Percentiles rank a stretch among this genome's conserved stretches.
Conservation (phyloP, 2,113 vertebrate genomes). For the Dromiciops gliroides region DNA sequence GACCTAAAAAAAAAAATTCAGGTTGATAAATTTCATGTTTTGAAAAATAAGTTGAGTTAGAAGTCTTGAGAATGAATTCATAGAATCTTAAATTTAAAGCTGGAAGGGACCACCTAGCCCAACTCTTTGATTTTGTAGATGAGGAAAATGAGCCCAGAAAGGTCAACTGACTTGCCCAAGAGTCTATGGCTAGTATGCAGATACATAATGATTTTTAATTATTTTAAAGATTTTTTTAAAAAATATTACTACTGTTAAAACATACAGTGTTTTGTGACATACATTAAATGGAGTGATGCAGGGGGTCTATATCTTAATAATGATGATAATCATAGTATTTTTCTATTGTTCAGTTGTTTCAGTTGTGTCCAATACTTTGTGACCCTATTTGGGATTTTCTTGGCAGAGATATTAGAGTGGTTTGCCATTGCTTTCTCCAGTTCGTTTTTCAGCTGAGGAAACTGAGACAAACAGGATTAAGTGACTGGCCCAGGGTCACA, state of each 20-base stretch:
- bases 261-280: neutral
- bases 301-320: neutral
- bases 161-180: neutral
- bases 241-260: neutral
- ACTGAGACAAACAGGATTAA: neutral
- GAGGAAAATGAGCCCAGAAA: neutral
- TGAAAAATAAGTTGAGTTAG: neutral
- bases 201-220: neutral
- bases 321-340: neutral
- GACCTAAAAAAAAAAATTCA: neutral
- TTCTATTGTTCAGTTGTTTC: neutral
- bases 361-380: neutral
- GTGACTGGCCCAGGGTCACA: neutral
- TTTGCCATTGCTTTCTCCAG: neutral
- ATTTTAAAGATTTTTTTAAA: neutral
- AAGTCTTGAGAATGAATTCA: constrained; percentile 14
- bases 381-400: neutral
- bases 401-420: neutral
- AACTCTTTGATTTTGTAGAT: neutral
- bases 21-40: neutral
- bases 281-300: neutral
- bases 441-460: neutral
- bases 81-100: neutral
- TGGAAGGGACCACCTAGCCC: neutral
- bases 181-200: neutral